These are phyloP conservation scores for Scolopax rusticola DNA, from an alignment of 2,797 vertebrate species.

Conservation along the genomic window DNA sequence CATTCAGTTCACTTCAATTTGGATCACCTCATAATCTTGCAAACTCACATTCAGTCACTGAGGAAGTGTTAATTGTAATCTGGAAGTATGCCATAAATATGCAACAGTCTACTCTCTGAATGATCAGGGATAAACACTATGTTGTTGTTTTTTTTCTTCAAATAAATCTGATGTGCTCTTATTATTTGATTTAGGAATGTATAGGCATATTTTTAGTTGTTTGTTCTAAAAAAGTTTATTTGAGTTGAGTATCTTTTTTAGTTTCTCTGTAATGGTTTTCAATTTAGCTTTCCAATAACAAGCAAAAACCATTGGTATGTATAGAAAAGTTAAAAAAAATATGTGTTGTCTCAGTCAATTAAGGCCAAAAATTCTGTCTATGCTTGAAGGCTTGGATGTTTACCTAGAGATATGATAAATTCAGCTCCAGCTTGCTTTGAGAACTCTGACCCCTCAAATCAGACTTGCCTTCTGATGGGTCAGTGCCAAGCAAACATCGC, in stretches of 20 bases:
- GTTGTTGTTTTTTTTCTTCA: background rate
- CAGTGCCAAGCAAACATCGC: background rate
- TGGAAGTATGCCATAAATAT: conserved; percentile 28
- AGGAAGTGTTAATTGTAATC: conserved; percentile 33
- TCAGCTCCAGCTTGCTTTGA: background rate
- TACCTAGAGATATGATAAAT: background rate
- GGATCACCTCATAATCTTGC: conserved; percentile 20
- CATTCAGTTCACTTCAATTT: background rate
- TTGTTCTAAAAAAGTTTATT: background rate
- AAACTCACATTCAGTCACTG: background rate
- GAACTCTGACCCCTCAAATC: background rate
- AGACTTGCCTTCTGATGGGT: background rate
- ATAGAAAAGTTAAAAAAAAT: background rate
- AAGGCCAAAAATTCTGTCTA: background rate
- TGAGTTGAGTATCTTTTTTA: background rate
- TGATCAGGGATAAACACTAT: background rate
- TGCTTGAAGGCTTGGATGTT: background rate
- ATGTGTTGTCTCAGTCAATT: background rate
- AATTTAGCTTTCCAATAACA: background rate
- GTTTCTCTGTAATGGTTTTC: background rate
- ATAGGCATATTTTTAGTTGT: background rate
- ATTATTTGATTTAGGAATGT: conserved; percentile 24
- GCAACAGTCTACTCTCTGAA: conserved; percentile 3
- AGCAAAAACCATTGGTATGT: background rate
- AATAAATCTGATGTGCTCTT: background rate